These are phyloP conservation scores for Busseola fusca DNA, from an alignment of 2,888 invertebrate genomes.

Conservation along the genomic window DNA sequence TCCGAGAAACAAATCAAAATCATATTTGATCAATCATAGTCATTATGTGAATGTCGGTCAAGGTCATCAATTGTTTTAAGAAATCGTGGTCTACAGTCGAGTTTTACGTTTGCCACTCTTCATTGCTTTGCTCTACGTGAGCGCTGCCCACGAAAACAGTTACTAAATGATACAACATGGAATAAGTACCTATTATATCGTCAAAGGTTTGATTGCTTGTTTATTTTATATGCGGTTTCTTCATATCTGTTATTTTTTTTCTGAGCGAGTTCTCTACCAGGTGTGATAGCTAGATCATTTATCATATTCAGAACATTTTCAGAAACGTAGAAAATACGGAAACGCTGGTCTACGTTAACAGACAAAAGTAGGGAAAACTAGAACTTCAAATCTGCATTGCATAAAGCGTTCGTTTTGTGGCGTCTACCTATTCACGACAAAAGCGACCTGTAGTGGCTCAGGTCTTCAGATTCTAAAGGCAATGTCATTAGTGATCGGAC, in stretches of 20 bases:
- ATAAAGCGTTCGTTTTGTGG: constrained; percentile 37
- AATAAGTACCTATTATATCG: background rate
- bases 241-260: background rate
- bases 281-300: background rate
- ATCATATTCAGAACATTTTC: constrained; percentile 1
- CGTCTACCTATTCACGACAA: constrained; percentile 38
- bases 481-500: constrained; percentile 55
- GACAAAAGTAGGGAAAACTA: constrained; percentile 16
- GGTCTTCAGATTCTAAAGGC: constrained; percentile 36
- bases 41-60: constrained; percentile 26
- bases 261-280: background rate
- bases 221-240: background rate
- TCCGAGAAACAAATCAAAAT: background rate
- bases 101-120: background rate
- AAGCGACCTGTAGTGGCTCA: constrained; percentile 10
- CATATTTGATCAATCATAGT: background rate
- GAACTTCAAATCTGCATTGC: constrained; percentile 31
- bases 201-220: too few relatives aligned
- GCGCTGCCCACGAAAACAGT: background rate
- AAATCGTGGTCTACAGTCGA: background rate
- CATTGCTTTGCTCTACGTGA: background rate
- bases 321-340: constrained; percentile 13
- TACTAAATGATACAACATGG: background rate
- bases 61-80: constrained; percentile 22
- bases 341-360: constrained; percentile 4